phyloP scores from a whole-genome alignment of 2,797 vertebrate species.

The Glyptemys insculpta region DNA sequence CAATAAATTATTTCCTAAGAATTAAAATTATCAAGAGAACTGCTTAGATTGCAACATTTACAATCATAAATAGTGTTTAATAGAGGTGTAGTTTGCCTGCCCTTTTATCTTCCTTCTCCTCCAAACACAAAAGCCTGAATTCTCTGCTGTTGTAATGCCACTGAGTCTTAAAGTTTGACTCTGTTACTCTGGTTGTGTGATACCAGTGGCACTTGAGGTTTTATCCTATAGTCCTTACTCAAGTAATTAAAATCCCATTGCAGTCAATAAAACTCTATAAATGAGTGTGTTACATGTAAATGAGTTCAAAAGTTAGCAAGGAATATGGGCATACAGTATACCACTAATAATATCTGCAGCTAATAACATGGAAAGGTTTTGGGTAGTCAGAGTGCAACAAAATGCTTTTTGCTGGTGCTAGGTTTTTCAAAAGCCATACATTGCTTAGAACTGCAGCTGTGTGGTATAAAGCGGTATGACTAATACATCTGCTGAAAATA shows the following conservation, averaged over 20 bases:
- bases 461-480: constrained; percentile 21
- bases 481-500: constrained; percentile 44
- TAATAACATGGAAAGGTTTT: neutral
- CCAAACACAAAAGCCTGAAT: neutral
- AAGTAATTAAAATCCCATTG: neutral
- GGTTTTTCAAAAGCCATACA: neutral
- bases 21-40: neutral
- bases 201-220: neutral
- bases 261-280: neutral
- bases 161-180: neutral
- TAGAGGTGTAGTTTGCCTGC: neutral
- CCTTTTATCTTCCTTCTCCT: neutral
- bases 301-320: neutral
- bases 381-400: neutral
- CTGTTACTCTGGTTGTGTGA: neutral
- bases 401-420: neutral
- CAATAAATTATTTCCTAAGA: neutral
- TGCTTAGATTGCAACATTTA: neutral
- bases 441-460: constrained; percentile 3
- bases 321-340: neutral
- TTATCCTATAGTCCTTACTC: neutral
- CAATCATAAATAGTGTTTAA: neutral
- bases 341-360: neutral
- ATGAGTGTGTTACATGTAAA: neutral
- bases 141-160: neutral